Percentiles rank a stretch among this genome's conserved stretches.
These are phyloP conservation scores for Sparidentex hasta DNA, from an alignment of 2,797 vertebrate genomes.

Conservation along the genomic window DNA sequence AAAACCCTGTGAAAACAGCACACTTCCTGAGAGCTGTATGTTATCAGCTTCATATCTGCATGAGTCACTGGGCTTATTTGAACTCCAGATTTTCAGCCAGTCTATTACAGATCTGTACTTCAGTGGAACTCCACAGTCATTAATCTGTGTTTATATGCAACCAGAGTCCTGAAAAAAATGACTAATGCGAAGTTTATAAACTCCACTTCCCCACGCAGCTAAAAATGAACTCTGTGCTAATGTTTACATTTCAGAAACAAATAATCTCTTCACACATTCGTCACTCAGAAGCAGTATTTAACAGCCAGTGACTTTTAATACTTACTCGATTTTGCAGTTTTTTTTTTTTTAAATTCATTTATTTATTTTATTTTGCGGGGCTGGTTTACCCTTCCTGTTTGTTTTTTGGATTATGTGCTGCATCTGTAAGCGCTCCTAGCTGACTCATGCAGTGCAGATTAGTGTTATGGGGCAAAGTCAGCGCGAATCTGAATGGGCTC, in stretches of 20 bases:
- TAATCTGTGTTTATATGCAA: constrained; percentile 46
- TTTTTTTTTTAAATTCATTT: too few species aligned
- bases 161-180: constrained; percentile 19
- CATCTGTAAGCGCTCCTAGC: constrained; percentile 67
- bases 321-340: constrained; percentile 34
- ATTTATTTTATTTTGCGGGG: background rate
- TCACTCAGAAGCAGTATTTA: constrained; percentile 31
- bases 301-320: constrained; percentile 13
- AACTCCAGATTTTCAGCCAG: constrained; percentile 61
- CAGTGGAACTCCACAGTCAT: constrained; percentile 34
- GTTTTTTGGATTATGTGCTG: constrained; percentile 68
- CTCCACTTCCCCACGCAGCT: constrained; percentile 31
- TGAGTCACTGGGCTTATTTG: constrained; percentile 72
- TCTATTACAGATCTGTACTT: constrained; percentile 66
- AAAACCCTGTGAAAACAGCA: constrained; percentile 60
- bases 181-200: constrained; percentile 58
- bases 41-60: constrained; percentile 71
- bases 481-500: constrained; percentile 74
- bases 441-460: constrained; percentile 80
- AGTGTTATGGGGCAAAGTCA: constrained; percentile 80
- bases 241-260: constrained; percentile 58
- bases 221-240: constrained; percentile 44
- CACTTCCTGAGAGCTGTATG: constrained; percentile 68
- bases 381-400: constrained; percentile 59
- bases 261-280: constrained; percentile 27